phyloP scores from a whole-genome alignment of 2,888 invertebrate genomes.

The Endomychus coccineus region DNA sequence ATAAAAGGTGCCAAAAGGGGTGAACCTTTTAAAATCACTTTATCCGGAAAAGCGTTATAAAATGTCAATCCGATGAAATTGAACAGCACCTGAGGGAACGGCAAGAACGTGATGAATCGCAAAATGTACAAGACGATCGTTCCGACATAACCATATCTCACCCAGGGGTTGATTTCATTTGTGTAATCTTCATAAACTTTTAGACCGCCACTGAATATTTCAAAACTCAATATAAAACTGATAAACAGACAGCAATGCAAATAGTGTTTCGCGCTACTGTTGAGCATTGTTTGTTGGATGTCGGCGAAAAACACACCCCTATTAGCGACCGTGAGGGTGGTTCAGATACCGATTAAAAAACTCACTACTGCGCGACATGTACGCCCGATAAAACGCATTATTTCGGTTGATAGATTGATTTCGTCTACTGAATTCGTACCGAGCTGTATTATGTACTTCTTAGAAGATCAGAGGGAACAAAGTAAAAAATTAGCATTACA shows the following conservation, averaged over 20 bases:
- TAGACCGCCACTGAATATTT: conserved; percentile 49
- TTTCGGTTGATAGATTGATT: no score
- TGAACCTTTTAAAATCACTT: conserved; percentile 76
- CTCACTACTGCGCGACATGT: no score
- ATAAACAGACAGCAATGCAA: conserved; percentile 71
- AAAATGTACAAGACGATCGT: conserved; percentile 69
- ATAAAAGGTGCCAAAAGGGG: conserved; percentile 89
- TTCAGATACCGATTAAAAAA: no score
- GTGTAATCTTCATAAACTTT: conserved; percentile 42
- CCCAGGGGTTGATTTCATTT: conserved; percentile 68
- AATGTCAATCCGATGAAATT: conserved; percentile 80
- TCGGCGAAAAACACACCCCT: conserved; percentile 7
- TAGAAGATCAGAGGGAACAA: no score
- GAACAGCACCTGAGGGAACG: conserved; percentile 83
- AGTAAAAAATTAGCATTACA: no score
- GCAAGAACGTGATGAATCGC: conserved; percentile 73
- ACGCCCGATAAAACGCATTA: no score
- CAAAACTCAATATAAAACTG: conserved; percentile 66
- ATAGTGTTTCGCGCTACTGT: conserved; percentile 68
- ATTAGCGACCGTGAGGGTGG: conserved; percentile 9
- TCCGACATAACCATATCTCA: conserved; percentile 69
- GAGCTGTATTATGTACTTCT: no score
- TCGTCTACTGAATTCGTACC: no score
- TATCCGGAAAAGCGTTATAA: conserved; percentile 93
- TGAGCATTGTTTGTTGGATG: conserved; percentile 38